phyloP scores from a whole-genome alignment of 2,797 vertebrate species.

The Labroides dimidiatus region DNA sequence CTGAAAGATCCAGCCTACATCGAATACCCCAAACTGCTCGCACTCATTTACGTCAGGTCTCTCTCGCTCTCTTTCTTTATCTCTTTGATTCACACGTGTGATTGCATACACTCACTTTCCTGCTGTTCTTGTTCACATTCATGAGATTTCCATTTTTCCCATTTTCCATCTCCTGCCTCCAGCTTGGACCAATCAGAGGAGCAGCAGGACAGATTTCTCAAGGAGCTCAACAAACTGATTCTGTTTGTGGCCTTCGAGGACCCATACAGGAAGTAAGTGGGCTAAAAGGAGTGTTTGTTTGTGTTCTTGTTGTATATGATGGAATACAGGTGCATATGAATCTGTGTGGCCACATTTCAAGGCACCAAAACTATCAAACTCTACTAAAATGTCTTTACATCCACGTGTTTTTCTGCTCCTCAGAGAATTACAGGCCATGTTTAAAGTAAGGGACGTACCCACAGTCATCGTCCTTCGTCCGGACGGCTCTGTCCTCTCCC shows the following conservation, averaged over 20 bases:
- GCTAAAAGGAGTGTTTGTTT: not conserved
- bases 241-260: slow-evolving; percentile 89
- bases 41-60: slow-evolving; percentile 79
- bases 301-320: not conserved
- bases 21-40: slow-evolving; percentile 83
- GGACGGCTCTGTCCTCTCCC: slow-evolving; percentile 84
- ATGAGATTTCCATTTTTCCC: slow-evolving; percentile 13
- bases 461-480: slow-evolving; percentile 91
- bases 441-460: slow-evolving; percentile 85
- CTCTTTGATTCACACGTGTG: not conserved
- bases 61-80: not conserved
- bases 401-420: not conserved
- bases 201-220: slow-evolving; percentile 85
- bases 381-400: not conserved
- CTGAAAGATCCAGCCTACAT: slow-evolving; percentile 88
- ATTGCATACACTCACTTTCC: not conserved
- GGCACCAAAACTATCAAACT: too few species aligned
- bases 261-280: slow-evolving; percentile 85
- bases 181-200: slow-evolving; percentile 85
- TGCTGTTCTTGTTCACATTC: slow-evolving; percentile 9
- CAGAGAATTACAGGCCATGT: slow-evolving; percentile 88
- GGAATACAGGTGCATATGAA: too few species aligned
- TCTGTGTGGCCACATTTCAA: too few species aligned
- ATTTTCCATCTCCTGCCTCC: slow-evolving; percentile 35
- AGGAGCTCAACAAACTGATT: slow-evolving; percentile 87